Conservation (phyloP, 2,888 invertebrate species). For the Hartigia nigra region DNA sequence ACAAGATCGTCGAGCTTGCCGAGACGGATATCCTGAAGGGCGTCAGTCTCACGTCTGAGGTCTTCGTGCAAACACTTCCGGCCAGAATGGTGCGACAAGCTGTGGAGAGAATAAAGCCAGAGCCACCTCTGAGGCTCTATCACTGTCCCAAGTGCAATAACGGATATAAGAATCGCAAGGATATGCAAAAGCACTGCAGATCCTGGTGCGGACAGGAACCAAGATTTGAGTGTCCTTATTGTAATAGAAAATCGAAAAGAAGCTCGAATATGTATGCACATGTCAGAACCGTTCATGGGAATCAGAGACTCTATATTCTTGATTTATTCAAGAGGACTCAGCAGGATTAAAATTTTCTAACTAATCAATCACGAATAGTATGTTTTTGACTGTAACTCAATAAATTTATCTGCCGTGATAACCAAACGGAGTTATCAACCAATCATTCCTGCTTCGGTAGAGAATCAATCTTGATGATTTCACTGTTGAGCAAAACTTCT, state of each 20-base stretch:
- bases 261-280: conserved; percentile 26
- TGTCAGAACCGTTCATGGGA: conserved; percentile 20
- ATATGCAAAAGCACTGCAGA: conserved; percentile 28
- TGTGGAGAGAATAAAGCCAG: not conserved
- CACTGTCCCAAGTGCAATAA: conserved; percentile 45
- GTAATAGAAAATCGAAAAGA: conserved; percentile 20
- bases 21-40: not conserved
- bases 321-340: not conserved
- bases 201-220: conserved; percentile 44
- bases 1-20: not conserved
- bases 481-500: not conserved
- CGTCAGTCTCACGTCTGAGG: not conserved
- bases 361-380: not conserved
- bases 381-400: not conserved
- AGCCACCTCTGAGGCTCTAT: conserved; percentile 12
- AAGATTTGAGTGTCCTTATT: conserved; percentile 39
- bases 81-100: not conserved
- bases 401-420: not conserved
- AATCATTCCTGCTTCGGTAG: not conserved
- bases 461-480: not conserved
- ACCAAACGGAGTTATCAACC: not conserved
- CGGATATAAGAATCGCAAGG: conserved; percentile 50
- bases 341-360: not conserved
- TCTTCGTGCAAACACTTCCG: conserved; percentile 5
- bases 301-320: conserved; percentile 3